A percentile compares a stretch with the other conserved stretches of the same genome.
Conservation (phyloP, 2,797 vertebrate genomes). For the Halcyon chelicuti region DNA sequence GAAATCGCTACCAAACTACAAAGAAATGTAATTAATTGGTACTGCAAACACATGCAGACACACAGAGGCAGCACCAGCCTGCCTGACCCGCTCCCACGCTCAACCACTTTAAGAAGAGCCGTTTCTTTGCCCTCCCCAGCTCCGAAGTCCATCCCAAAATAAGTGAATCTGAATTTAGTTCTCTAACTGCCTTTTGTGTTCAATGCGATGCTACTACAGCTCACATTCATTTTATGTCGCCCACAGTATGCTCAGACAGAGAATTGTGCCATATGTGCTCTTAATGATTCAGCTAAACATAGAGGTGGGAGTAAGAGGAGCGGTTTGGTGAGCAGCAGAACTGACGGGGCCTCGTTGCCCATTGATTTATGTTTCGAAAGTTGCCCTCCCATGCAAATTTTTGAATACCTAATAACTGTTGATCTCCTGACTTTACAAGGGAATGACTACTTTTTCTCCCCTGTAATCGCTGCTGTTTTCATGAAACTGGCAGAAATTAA, state of each 20-base stretch:
- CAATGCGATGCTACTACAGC: not conserved
- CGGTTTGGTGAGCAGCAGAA: not conserved
- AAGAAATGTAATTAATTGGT: slow-evolving; percentile 16
- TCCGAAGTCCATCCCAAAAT: not conserved
- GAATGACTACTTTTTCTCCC: not conserved
- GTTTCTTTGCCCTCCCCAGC: not conserved
- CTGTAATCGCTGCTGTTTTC: not conserved
- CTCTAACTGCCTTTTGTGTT: not conserved
- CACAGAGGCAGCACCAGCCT: not conserved
- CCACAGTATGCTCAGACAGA: not conserved
- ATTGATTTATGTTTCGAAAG: slow-evolving; percentile 1
- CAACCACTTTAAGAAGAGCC: not conserved
- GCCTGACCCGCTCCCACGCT: not conserved
- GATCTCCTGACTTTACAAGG: not conserved
- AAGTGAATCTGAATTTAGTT: not conserved
- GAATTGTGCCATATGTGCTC: not conserved
- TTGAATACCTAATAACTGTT: not conserved
- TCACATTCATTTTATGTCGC: not conserved
- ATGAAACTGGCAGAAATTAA: slow-evolving; percentile 38
- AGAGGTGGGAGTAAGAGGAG: not conserved
- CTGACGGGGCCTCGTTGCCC: not conserved
- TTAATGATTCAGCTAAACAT: not conserved
- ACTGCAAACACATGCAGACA: not conserved
- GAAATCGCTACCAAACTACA: not conserved
- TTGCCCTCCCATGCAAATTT: not conserved